Conservation (phyloP, 2,113 vertebrate genomes). For the Tetraodon nigroviridis region DNA sequence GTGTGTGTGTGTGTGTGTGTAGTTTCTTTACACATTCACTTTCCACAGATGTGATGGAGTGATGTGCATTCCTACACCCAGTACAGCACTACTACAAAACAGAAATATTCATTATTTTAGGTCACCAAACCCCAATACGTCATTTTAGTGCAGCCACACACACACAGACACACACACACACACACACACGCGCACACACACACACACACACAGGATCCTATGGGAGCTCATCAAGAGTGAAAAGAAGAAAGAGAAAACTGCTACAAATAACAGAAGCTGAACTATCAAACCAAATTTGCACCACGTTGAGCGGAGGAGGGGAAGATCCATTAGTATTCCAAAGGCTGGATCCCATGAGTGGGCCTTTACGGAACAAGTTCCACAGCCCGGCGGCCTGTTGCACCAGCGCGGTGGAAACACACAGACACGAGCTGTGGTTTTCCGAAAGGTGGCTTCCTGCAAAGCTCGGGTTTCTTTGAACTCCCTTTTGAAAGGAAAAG, state of each 20-base stretch:
- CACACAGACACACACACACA: too few species aligned
- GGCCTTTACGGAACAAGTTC: constrained; percentile 54
- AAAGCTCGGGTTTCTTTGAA: constrained; percentile 28
- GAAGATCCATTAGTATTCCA: constrained; percentile 55
- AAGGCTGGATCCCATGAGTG: constrained; percentile 55
- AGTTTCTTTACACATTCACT: constrained; percentile 44
- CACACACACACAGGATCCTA: constrained; percentile 31
- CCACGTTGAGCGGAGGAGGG: constrained; percentile 40
- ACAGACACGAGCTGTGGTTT: constrained; percentile 18
- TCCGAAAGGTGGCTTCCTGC: constrained; percentile 20
- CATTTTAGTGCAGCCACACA: constrained; percentile 41
- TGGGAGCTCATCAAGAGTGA: constrained; percentile 50
- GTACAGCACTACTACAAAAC: constrained; percentile 13
- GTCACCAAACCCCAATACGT: constrained; percentile 48
- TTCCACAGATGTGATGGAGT: constrained; percentile 57
- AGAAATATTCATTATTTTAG: constrained; percentile 46
- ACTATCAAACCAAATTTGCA: constrained; percentile 68
- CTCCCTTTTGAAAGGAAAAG: background rate
- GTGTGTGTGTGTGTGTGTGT: background rate
- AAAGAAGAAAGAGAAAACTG: constrained; percentile 36
- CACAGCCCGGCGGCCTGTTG: constrained; percentile 49
- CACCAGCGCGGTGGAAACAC: constrained; percentile 32
- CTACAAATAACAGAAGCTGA: constrained; percentile 64
- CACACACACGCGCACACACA: background rate
- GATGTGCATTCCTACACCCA: constrained; percentile 38